A percentile compares a stretch with the other conserved stretches of the same genome.
Evolutionary conservation across 2,888 invertebrate species (phyloP).

Genomic region (Trichopria drosophilae): DNA sequence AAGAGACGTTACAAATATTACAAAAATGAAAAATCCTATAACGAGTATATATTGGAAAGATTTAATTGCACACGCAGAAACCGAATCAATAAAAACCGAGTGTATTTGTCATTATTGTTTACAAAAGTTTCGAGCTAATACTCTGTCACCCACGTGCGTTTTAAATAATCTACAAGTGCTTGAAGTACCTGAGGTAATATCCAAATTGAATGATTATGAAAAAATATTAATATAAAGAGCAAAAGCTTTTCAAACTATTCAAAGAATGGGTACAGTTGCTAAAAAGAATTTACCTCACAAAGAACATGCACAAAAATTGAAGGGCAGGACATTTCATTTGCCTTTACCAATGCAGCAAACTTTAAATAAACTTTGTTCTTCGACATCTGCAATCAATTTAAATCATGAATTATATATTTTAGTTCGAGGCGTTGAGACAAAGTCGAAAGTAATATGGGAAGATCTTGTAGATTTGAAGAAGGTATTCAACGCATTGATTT

Average conservation of each 20-base stretch:
- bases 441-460: slow-evolving; percentile 44
- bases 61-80: too few relatives aligned
- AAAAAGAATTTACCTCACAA: too few relatives aligned
- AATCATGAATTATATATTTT: too few relatives aligned
- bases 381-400: slow-evolving; percentile 40
- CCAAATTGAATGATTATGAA: slow-evolving; percentile 40
- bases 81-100: too few relatives aligned
- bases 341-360: slow-evolving; percentile 48
- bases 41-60: too few relatives aligned
- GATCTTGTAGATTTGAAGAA: slow-evolving; percentile 43
- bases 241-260: slow-evolving; percentile 49
- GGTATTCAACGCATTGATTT: slow-evolving; percentile 39
- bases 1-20: too few relatives aligned
- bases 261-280: slow-evolving; percentile 45
- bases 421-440: too few relatives aligned
- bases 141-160: slow-evolving; percentile 41
- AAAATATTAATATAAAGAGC: slow-evolving; percentile 43
- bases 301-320: too few relatives aligned
- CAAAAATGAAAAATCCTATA: too few relatives aligned
- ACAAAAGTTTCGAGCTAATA: slow-evolving; percentile 32
- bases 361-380: slow-evolving; percentile 41
- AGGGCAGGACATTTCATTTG: slow-evolving; percentile 44
- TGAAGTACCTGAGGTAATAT: slow-evolving; percentile 34
- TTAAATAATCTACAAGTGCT: too few relatives aligned
- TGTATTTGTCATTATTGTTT: slow-evolving; percentile 32